phyloP scores from a whole-genome alignment of 2,113 vertebrate genomes.

The Ciconia maguari region DNA sequence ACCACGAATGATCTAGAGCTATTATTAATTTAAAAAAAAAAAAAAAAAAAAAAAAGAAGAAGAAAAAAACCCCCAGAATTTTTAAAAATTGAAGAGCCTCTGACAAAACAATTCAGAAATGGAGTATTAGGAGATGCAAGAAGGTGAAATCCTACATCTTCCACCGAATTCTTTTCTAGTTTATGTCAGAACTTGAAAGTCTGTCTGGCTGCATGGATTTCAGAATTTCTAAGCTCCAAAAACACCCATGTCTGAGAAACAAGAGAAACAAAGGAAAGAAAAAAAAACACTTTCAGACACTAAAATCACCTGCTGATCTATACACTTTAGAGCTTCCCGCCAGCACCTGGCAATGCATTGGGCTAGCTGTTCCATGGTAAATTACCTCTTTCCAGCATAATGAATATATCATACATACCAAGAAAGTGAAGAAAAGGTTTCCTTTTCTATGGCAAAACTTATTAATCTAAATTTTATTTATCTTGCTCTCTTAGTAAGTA shows the following conservation, averaged over 20 bases:
- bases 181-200: neutral
- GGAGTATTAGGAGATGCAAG: neutral
- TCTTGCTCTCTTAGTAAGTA: neutral
- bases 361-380: neutral
- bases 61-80: neutral
- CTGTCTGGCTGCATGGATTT: neutral
- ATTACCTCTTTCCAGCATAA: neutral
- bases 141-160: neutral
- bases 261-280: neutral
- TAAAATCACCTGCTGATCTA: neutral
- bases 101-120: neutral
- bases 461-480: neutral
- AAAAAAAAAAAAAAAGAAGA: no score
- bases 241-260: neutral
- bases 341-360: neutral
- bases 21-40: neutral
- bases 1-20: neutral
- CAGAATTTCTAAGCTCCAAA: neutral
- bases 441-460: neutral
- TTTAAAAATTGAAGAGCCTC: neutral
- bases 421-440: neutral
- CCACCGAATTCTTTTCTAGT: neutral
- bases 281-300: neutral
- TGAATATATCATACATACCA: neutral
- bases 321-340: neutral